Base-by-base conservation (phyloP, 2,888 invertebrate genomes). In the Thymelicus acteon region DNA sequence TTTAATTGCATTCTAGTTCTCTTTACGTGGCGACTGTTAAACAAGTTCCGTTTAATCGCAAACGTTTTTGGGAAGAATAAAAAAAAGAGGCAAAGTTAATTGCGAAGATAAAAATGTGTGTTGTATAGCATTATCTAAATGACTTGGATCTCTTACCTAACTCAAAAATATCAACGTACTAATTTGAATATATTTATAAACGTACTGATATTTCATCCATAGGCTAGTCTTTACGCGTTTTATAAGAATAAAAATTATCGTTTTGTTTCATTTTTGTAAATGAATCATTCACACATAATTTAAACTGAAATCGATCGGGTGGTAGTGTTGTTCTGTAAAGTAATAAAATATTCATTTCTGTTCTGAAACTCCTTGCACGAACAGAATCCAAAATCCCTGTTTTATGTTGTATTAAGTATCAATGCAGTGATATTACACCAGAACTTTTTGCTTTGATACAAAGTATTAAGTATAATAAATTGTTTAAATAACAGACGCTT, bases 11-110 rank as follows among this genome's bases (percentile, higher is more conserved):
- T 49, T 49, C 49, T 49, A n/a, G 12, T 54, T 24, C 24, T 54
- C 8, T 54, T 24, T 54, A 24, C 7, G 7, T 40, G 8, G 8
- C 40, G 40, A 40, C 7, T 19, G 3, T 58, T 37, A 58, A 52
- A 19, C 52, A 52, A 19, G 52, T 19, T 49, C 15, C n/a, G 4
- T 49, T 49, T n/a, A 15, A 54, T 54, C 54, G 7, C 37, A 40
- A 40, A 12, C 24, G 64, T 64, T 57, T 40, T 66, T 47, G 54
- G n/a, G 12, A 52, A n/a, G n/a, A 66, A 48, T 15, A 64, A 64
- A 62, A 60, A 60, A 67, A 67, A 39, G 12, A 48, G 15, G 47
- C 8, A 44, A 63, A 48, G 62, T 64, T 64, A 64, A 52, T 52
- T 64, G 52, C 39, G 7, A 64, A 39, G 49, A 52, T 52, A 52